phyloP scores from a whole-genome alignment of 2,888 invertebrate genomes.

The Nemotelus nigrinus region DNA sequence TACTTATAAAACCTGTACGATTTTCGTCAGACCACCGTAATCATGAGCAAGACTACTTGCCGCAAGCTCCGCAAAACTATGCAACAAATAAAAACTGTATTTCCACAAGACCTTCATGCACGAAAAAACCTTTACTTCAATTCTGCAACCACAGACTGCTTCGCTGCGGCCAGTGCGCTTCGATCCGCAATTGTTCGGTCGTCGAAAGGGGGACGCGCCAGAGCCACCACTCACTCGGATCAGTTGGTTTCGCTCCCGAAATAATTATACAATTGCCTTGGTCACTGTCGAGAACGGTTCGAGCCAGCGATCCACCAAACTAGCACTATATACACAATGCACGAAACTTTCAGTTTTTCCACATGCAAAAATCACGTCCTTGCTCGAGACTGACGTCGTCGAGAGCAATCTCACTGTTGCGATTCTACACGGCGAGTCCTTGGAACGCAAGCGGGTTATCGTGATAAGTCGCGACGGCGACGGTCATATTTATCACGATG shows the following conservation, averaged over 20 bases:
- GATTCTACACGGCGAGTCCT: conserved; percentile 8
- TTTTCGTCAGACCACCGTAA: conserved; percentile 27
- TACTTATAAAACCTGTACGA: conserved; percentile 30
- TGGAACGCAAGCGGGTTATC: background rate
- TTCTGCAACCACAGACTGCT: background rate
- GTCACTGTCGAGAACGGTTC: background rate
- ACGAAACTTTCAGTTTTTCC: conserved; percentile 4
- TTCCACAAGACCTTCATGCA: conserved; percentile 37
- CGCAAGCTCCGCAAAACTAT: conserved; percentile 13
- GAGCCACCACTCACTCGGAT: conserved; percentile 8
- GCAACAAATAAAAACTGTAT: conserved; percentile 16
- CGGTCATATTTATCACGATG: conserved; percentile 2
- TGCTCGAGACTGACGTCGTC: background rate
- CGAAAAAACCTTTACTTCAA: conserved; percentile 24
- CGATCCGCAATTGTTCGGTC: background rate
- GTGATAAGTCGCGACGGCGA: background rate
- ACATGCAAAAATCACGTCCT: conserved; percentile 16
- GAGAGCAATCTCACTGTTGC: conserved; percentile 17
- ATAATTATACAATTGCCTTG: conserved; percentile 17
- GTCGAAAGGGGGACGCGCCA: background rate
- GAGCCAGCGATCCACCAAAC: background rate
- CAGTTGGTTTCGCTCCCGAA: conserved; percentile 4
- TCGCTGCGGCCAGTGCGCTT: background rate
- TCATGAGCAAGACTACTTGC: conserved; percentile 7
- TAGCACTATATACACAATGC: background rate